Percentiles rank a stretch among this genome's conserved stretches.
Conservation (phyloP, 2,888 invertebrate species). For the Lepidocyrtoides sp. region DNA sequence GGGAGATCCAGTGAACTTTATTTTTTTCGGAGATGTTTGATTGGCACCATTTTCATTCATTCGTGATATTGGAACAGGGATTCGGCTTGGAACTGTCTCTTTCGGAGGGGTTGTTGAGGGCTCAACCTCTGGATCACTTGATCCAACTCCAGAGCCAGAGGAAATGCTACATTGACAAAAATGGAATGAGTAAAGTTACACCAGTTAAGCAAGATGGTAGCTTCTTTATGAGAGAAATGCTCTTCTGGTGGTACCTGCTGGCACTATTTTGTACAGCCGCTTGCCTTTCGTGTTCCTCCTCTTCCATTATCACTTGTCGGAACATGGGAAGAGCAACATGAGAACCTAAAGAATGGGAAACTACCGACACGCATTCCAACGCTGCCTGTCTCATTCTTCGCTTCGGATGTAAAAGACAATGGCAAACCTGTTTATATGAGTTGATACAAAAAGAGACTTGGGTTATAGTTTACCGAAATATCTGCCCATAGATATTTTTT, state of each 20-base stretch:
- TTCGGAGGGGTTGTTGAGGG: constrained; percentile 39
- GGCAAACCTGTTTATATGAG: constrained; percentile 86
- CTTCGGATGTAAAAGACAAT: constrained; percentile 89
- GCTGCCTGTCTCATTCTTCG: constrained; percentile 92
- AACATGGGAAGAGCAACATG: constrained; percentile 89
- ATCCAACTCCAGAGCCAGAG: constrained; percentile 63
- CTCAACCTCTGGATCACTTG: constrained; percentile 62
- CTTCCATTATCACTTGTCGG: constrained; percentile 80
- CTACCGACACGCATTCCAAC: constrained; percentile 92
- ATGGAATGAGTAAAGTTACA: too few relatives aligned
- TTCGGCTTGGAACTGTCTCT: constrained; percentile 46
- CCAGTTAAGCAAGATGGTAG: too few relatives aligned
- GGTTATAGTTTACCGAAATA: too few relatives aligned
- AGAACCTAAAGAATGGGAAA: constrained; percentile 91
- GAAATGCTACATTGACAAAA: constrained; percentile 42
- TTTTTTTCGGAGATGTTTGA: constrained; percentile 35
- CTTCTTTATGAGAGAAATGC: neutral
- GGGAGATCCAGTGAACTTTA: constrained; percentile 84
- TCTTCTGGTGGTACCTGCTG: constrained; percentile 19
- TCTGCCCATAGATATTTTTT: too few relatives aligned
- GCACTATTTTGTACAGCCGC: constrained; percentile 29
- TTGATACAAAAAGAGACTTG: too few relatives aligned
- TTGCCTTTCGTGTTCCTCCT: constrained; percentile 44
- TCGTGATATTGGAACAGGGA: constrained; percentile 54
- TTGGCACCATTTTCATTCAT: constrained; percentile 20